Evolutionary conservation across 2,797 vertebrate species (phyloP).

Genomic region (Rhinophrynus dorsalis): DNA sequence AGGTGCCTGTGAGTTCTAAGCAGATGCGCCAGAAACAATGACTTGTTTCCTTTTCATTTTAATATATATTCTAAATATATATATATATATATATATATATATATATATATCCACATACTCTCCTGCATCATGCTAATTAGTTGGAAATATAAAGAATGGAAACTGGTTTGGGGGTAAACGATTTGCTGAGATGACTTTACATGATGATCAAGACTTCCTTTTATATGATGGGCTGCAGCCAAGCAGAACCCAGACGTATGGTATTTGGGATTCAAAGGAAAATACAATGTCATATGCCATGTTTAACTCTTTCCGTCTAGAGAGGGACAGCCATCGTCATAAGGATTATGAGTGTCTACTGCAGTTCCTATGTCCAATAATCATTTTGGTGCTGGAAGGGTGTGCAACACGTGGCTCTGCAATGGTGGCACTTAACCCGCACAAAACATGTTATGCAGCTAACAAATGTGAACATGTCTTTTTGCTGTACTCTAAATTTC

Average conservation of each 20-base stretch:
- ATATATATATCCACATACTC: background rate
- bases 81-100: background rate
- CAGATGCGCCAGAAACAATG: background rate
- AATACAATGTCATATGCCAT: background rate
- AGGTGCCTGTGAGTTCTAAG: slow-evolving; percentile 5
- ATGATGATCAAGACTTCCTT: slow-evolving; percentile 2
- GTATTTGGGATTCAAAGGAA: slow-evolving; percentile 7
- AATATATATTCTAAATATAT: too few species aligned
- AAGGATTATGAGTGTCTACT: background rate
- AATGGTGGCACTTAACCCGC: too few species aligned
- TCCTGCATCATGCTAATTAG: background rate
- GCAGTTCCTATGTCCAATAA: background rate
- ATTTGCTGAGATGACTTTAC: slow-evolving; percentile 1
- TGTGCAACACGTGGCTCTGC: too few species aligned
- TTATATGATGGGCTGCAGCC: background rate
- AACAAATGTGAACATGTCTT: too few species aligned
- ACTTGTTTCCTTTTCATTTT: background rate
- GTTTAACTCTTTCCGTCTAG: background rate
- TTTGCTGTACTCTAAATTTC: too few species aligned
- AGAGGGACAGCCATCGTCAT: background rate
- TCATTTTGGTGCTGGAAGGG: too few species aligned
- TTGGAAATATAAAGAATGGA: slow-evolving; percentile 1
- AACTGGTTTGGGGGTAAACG: slow-evolving; percentile 9
- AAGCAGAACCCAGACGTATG: slow-evolving; percentile 5
- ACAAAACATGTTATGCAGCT: too few species aligned